Conservation (phyloP, 2,888 invertebrate species). For the Temnothorax rugatulus region DNA sequence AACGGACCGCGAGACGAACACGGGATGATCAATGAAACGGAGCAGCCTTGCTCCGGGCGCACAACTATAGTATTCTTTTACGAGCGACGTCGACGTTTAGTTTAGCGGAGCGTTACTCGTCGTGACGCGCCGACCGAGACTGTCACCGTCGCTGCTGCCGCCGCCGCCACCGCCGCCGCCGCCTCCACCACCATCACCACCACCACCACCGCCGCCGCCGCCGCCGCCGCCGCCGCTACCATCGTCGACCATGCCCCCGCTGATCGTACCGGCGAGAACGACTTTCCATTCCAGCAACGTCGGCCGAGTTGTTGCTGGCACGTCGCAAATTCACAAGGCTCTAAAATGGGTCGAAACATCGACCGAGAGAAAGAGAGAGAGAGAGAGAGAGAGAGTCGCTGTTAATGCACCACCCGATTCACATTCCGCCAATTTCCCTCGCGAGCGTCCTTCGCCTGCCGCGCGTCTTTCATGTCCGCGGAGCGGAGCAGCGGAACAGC, state of each 20-base stretch:
- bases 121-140: conserved; percentile 50
- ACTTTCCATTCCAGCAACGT: conserved; percentile 34
- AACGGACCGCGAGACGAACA: neutral
- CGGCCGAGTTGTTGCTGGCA: conserved; percentile 5
- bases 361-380: conserved; percentile 4
- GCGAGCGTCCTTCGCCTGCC: neutral
- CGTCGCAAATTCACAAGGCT: neutral
- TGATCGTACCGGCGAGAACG: conserved; percentile 11
- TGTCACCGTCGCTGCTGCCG: neutral
- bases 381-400: neutral
- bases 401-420: neutral
- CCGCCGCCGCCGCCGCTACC: neutral
- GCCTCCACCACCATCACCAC: too few relatives aligned
- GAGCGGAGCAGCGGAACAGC: neutral
- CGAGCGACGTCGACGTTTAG: conserved; percentile 8
- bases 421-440: conserved; percentile 31
- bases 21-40: conserved; percentile 44
- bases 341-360: conserved; percentile 36
- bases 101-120: neutral
- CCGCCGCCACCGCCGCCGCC: too few relatives aligned
- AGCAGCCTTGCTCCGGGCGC: neutral
- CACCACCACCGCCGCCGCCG: neutral
- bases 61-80: conserved; percentile 4
- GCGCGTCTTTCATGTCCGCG: neutral
- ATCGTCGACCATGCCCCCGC: neutral